These are phyloP conservation scores for Philereme transversata DNA, from an alignment of 2,888 invertebrate genomes.

Conservation along the genomic window DNA sequence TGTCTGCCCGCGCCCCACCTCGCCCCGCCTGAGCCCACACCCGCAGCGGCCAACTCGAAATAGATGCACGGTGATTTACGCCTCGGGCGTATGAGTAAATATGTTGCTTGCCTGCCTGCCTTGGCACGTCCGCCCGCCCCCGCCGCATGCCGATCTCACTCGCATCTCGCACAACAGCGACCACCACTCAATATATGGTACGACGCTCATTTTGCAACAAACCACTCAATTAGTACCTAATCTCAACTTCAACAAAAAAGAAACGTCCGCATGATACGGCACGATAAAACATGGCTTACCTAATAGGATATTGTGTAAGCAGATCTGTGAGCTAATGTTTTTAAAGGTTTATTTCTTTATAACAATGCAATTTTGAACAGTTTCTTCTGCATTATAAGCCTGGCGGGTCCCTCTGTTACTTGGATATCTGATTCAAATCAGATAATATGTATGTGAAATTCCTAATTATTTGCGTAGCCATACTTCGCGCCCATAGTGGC, in stretches of 20 bases:
- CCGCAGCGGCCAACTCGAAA: constrained; percentile 75
- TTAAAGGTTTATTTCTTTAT: not conserved
- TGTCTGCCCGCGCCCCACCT: constrained; percentile 74
- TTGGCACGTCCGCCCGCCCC: constrained; percentile 79
- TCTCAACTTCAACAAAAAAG: constrained; percentile 21
- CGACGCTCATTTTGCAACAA: constrained; percentile 30
- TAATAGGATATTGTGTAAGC: constrained; percentile 1
- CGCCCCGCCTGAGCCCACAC: constrained; percentile 52
- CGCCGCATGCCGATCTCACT: constrained; percentile 64
- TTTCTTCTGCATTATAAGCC: no score
- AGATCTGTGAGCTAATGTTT: constrained; percentile 1
- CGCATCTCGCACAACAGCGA: constrained; percentile 47
- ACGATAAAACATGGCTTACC: constrained; percentile 17
- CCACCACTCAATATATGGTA: constrained; percentile 24
- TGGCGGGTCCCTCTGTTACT: no score
- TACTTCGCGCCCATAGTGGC: constrained; percentile 6
- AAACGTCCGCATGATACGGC: constrained; percentile 27
- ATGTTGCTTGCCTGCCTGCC: constrained; percentile 79
- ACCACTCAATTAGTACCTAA: constrained; percentile 27
- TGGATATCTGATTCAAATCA: not conserved
- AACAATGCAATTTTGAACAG: not conserved
- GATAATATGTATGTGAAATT: not conserved
- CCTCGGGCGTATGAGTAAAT: constrained; percentile 81
- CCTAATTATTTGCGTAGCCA: not conserved
- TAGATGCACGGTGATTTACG: constrained; percentile 83